Percentiles rank a stretch among this genome's conserved stretches.
These are phyloP conservation scores for Ephydatia muelleri DNA, from an alignment of 37 sponge, comb jelly and placozoan genomes.

Conservation along the genomic window DNA sequence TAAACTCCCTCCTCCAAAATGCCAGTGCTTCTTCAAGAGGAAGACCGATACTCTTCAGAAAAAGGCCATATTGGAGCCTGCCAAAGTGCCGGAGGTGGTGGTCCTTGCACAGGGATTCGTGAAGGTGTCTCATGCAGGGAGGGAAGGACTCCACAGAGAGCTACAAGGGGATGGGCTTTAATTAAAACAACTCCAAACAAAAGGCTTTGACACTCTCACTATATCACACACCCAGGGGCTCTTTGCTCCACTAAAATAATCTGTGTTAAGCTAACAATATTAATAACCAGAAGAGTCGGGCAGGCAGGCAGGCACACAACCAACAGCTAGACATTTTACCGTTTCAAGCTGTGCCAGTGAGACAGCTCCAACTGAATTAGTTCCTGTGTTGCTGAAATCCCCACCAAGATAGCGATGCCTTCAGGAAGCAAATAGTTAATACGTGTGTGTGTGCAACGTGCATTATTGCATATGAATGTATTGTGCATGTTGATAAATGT, in stretches of 20 bases:
- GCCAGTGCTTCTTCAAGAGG: slow-evolving; percentile 84
- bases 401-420: slow-evolving; percentile 61
- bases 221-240: too few species aligned
- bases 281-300: neutral
- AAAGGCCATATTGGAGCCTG: slow-evolving; percentile 93
- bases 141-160: slow-evolving; percentile 84
- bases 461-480: neutral
- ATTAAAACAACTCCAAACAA: neutral
- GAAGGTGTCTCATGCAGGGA: slow-evolving; percentile 92
- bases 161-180: slow-evolving; percentile 23
- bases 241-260: too few species aligned
- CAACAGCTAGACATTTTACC: slow-evolving; percentile 36
- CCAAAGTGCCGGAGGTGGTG: slow-evolving; percentile 94
- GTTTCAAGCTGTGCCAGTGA: slow-evolving; percentile 37
- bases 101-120: slow-evolving; percentile 76
- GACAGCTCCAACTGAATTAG: slow-evolving; percentile 39
- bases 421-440: neutral
- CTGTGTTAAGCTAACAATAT: neutral
- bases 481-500: neutral
- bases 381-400: slow-evolving; percentile 44
- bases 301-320: too few species aligned
- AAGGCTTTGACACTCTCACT: neutral
- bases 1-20: slow-evolving; percentile 88
- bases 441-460: neutral
- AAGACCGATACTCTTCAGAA: slow-evolving; percentile 86